These are phyloP conservation scores for Sminthurides bifidus DNA, from an alignment of 1,140 invertebrate species.

Conservation along the genomic window DNA sequence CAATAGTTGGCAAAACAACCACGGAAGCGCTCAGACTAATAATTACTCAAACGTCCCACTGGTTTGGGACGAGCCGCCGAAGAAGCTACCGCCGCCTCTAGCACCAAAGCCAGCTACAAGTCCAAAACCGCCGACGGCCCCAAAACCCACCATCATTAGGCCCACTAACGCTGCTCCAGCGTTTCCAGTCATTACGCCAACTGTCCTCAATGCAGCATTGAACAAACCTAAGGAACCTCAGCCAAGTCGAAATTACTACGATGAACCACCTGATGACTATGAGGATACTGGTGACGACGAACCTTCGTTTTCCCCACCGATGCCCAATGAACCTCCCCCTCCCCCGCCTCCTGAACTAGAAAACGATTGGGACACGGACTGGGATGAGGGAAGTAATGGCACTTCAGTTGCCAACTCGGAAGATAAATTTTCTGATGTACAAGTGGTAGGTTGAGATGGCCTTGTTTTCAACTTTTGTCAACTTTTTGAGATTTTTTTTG, in stretches of 20 bases:
- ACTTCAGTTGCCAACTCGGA: constrained; percentile 26
- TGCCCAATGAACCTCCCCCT: constrained; percentile 61
- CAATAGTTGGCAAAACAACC: neutral
- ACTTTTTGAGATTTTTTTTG: too few species aligned
- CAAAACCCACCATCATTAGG: constrained; percentile 16
- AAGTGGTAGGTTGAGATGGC: too few species aligned
- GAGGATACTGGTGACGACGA: constrained; percentile 4
- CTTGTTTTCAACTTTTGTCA: too few species aligned
- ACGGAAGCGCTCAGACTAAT: neutral
- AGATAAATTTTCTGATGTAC: too few species aligned
- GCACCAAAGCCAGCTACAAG: constrained; percentile 14
- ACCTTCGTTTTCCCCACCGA: constrained; percentile 49
- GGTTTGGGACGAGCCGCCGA: constrained; percentile 22
- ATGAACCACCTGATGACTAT: constrained; percentile 21
- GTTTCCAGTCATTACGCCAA: neutral
- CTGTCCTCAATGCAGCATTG: neutral
- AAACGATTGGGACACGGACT: neutral
- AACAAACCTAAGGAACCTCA: neutral
- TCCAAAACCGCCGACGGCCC: neutral
- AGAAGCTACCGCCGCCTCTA: neutral
- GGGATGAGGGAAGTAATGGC: constrained; percentile 12
- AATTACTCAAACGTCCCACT: constrained; percentile 5
- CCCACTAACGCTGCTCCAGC: neutral
- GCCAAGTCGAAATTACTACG: constrained; percentile 21
- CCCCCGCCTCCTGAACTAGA: constrained; percentile 44